Percentiles rank a stretch among this genome's conserved stretches.
These are phyloP conservation scores for Heliothis subflexa DNA, from an alignment of 1,140 invertebrate genomes.

Conservation along the genomic window DNA sequence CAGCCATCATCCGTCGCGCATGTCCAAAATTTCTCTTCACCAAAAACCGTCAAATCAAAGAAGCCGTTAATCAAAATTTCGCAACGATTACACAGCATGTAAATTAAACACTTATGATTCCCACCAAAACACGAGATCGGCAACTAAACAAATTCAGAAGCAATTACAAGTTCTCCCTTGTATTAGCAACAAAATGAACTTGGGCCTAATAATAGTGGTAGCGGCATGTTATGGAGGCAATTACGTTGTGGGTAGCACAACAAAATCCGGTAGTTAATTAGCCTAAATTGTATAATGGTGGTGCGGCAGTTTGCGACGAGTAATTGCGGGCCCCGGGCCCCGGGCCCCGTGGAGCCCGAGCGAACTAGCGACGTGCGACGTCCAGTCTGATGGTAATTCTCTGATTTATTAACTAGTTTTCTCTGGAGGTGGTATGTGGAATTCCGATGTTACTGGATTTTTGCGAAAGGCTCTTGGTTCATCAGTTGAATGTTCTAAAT, in stretches of 20 bases:
- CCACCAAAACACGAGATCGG: slow-evolving; percentile 19
- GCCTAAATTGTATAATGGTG: slow-evolving; percentile 83
- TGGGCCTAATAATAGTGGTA: slow-evolving; percentile 72
- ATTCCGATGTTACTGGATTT: not conserved
- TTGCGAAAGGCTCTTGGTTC: not conserved
- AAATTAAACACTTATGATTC: slow-evolving; percentile 40
- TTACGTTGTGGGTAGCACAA: slow-evolving; percentile 68
- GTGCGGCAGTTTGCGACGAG: slow-evolving; percentile 67
- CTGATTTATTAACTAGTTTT: slow-evolving; percentile 47
- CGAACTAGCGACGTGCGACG: slow-evolving; percentile 26
- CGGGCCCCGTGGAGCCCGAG: slow-evolving; percentile 24
- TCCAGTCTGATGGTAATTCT: slow-evolving; percentile 42
- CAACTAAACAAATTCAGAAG: slow-evolving; percentile 68
- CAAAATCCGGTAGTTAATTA: slow-evolving; percentile 85
- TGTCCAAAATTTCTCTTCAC: slow-evolving; percentile 8
- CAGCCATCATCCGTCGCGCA: not conserved
- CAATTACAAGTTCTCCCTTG: slow-evolving; percentile 70
- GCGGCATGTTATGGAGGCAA: slow-evolving; percentile 78
- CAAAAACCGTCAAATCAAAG: slow-evolving; percentile 26
- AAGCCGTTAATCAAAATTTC: slow-evolving; percentile 30
- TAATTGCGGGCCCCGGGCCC: slow-evolving; percentile 64
- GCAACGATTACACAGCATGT: slow-evolving; percentile 9
- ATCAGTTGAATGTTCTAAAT: not conserved
- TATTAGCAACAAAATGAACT: slow-evolving; percentile 66
- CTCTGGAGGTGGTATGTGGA: slow-evolving; percentile 1